A percentile compares a stretch with the other conserved stretches of the same genome.
phyloP scores from a whole-genome alignment of 2,797 vertebrate genomes.

The Megalops cyprinoides region DNA sequence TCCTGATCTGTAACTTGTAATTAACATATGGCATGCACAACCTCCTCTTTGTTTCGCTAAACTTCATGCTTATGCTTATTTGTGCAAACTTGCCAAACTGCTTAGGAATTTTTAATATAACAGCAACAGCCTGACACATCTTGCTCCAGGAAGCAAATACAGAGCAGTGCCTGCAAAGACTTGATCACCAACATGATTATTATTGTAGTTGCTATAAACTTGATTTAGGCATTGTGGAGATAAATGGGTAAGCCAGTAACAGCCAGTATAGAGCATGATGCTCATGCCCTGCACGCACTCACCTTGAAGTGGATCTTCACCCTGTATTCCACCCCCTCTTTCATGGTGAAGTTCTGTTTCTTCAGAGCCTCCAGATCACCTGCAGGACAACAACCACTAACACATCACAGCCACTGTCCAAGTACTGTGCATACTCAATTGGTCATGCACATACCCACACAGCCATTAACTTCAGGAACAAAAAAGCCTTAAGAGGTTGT shows the following conservation, averaged over 20 bases:
- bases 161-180: neutral
- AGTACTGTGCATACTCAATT: too few relatives aligned
- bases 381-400: conserved; percentile 52
- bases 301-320: conserved; percentile 94
- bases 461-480: too few relatives aligned
- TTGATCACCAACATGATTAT: neutral
- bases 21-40: neutral
- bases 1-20: neutral
- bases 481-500: too few relatives aligned
- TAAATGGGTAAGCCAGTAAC: neutral
- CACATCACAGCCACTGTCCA: neutral
- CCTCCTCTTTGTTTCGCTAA: neutral
- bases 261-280: neutral
- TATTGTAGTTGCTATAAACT: neutral
- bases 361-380: conserved; percentile 80
- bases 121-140: neutral
- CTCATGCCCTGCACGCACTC: conserved; percentile 37
- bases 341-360: conserved; percentile 78
- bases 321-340: conserved; percentile 87
- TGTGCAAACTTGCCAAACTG: neutral
- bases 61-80: neutral
- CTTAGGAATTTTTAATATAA: neutral
- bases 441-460: too few relatives aligned
- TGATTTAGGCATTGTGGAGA: neutral
- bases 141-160: neutral